A percentile compares a stretch with the other conserved stretches of the same genome.
phyloP scores from a whole-genome alignment of 2,888 invertebrate genomes.

The Chloroclystis v-ata region DNA sequence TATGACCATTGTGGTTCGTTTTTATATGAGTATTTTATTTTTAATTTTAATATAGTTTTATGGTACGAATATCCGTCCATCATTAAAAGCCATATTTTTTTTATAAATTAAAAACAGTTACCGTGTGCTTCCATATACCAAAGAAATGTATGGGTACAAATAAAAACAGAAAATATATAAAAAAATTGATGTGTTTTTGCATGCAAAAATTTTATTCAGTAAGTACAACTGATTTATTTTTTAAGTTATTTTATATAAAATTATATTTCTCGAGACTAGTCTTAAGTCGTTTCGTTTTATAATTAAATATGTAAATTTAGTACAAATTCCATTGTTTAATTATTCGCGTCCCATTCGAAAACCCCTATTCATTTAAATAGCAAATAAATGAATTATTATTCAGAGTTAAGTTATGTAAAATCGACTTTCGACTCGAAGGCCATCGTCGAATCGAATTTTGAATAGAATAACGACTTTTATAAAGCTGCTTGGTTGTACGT shows the following conservation, averaged over 20 bases:
- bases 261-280: constrained; percentile 56
- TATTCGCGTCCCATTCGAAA: neutral
- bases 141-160: constrained; percentile 67
- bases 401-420: neutral
- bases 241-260: constrained; percentile 49
- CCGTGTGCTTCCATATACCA: constrained; percentile 58
- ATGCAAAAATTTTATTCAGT: constrained; percentile 49
- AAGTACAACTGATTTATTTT: constrained; percentile 22
- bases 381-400: neutral
- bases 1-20: neutral
- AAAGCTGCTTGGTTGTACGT: too few relatives aligned
- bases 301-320: constrained; percentile 40
- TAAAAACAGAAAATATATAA: constrained; percentile 32
- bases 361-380: too few relatives aligned
- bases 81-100: constrained; percentile 45
- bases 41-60: constrained; percentile 8
- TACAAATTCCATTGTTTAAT: constrained; percentile 4
- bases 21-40: neutral
- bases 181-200: constrained; percentile 45
- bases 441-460: too few relatives aligned
- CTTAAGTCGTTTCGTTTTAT: constrained; percentile 68
- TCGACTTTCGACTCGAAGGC: too few relatives aligned
- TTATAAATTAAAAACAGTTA: constrained; percentile 32
- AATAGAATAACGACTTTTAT: too few relatives aligned
- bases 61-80: constrained; percentile 52